Evolutionary conservation across 2,797 vertebrate species (phyloP), one percentile per base, ranked within the genome.

Genomic region (Poecilia gillii): DNA sequence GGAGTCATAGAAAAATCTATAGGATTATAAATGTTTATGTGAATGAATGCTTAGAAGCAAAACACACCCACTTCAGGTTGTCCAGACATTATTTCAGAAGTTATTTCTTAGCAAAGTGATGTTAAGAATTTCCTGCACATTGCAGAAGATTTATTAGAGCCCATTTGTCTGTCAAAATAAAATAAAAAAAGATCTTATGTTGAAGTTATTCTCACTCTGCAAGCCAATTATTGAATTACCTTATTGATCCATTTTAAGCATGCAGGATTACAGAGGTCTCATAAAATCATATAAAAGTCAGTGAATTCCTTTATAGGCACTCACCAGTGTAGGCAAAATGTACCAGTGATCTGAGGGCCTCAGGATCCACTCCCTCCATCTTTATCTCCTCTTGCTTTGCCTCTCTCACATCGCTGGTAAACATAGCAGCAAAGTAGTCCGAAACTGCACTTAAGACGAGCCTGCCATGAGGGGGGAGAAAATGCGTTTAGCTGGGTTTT

Each of bases 351-450:
- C 96, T 96, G 77, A 99, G 95, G 0, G 98, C 98, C 49, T 97
- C 96, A 0, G 99, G 98, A 86, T 99, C 98, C 14, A 99, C 96
- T 72, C 98, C 98, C 88, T 99, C 98, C 97, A 99, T 99, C 93
- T 97, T 99, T 92, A 99, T 96, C 93, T 99, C 99, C 86, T 99
- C 97, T 91, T 99, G 97, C 91, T 97, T 99, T 0, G 98, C 98
- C 88, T 99, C 98, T 76, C 96, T 95, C 78, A 99, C 97, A 0
- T 99, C 98, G 33, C 95, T 99, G 85, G 97, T 99, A 95, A 99
- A 99, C 98, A 99, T 99, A 3, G 98, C 98, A 77, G 98, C 98
- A 88, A 99, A 99, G 88, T 99, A 99, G 94, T 99, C 98, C 0
- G 98, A 99, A 62, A 97, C 98, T 1, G 98, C 97, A 5, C 98